Base-by-base conservation (phyloP, 2,113 vertebrate genomes). In the Monopterus albus region DNA sequence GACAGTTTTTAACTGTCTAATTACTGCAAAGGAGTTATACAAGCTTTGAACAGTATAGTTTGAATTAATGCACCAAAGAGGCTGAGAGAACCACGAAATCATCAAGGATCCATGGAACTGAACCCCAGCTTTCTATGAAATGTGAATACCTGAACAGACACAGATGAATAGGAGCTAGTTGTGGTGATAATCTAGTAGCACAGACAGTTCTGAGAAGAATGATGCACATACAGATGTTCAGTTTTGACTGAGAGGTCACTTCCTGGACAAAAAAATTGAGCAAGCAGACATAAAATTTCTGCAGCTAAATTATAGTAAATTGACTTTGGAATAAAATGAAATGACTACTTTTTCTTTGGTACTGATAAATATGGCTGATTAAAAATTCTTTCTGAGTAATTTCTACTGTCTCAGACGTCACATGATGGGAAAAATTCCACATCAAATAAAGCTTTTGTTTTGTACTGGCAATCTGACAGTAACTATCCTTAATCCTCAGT, bases 51-150 rank as follows among this genome's bases (percentile, higher is more conserved):
- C n/a, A n/a, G n/a, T n/a, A n/a, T n/a, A n/a, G n/a, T n/a, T n/a
- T n/a, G n/a, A n/a, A n/a, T n/a, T n/a, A n/a, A n/a, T n/a, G 26
- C 9, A 52, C 20, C 55, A 60, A 13, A 53, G 28, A 76, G 13
- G 2, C 4, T 15, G 31, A 42, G 21, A 8, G 18, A 58, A 29
- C 2, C 17, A 31, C 2, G 15, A 57, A 7, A n/a, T 0, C 23
- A 14, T 25, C 17, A 21, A 29, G 31, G 35, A 12, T 75, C 33
- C 8, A 33, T 29, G 38, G 46, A 72, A 75, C 10, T 1, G 0
- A 28, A 12, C 7, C 2, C 20, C 8, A 3, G 21, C 26, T 68
- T 75, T 58, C 73, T 20, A 33, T 17, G 66, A 72, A 72, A 38
- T 56, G 5, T 20, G 29, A 64, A 1, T 7, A 17, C 0, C 26